Evolutionary conservation across 2,113 vertebrate species (phyloP).

Genomic region (Tiliqua scincoides): DNA sequence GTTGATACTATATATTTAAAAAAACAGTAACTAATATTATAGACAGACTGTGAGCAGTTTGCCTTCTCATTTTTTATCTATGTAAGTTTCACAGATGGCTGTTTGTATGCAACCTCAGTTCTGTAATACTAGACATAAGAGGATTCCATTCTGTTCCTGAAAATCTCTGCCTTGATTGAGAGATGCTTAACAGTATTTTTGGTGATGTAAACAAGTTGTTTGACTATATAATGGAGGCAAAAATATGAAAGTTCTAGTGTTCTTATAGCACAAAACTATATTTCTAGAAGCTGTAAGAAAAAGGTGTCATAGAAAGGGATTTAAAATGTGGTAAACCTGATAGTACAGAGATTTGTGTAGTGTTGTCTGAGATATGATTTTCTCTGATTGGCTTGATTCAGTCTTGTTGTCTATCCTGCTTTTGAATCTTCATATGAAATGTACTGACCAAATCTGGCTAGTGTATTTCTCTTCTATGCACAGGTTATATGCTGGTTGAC

Average conservation of each 20-base stretch:
- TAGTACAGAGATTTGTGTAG: not conserved
- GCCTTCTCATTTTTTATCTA: conserved; percentile 9
- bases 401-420: conserved; percentile 30
- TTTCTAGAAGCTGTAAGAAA: not conserved
- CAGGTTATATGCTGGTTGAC: not conserved
- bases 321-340: not conserved
- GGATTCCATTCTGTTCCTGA: conserved; percentile 17
- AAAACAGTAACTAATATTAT: too few relatives aligned
- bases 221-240: not conserved
- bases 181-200: conserved; percentile 13
- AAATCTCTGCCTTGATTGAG: conserved; percentile 8
- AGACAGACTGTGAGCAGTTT: rapidly evolving
- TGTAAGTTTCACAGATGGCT: conserved; percentile 20
- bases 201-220: not conserved
- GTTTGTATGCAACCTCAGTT: not conserved
- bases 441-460: not conserved
- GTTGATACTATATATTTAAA: not conserved
- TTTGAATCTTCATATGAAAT: conserved; percentile 26
- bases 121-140: conserved; percentile 1
- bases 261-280: conserved; percentile 29
- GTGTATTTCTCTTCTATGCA: conserved; percentile 9
- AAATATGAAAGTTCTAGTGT: conserved; percentile 6
- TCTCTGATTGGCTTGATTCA: conserved; percentile 11
- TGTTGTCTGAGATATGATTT: conserved; percentile 11
- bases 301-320: not conserved